Evolutionary conservation across 2,888 invertebrate species (phyloP).

Genomic region (Callyntrura guangdongensis): DNA sequence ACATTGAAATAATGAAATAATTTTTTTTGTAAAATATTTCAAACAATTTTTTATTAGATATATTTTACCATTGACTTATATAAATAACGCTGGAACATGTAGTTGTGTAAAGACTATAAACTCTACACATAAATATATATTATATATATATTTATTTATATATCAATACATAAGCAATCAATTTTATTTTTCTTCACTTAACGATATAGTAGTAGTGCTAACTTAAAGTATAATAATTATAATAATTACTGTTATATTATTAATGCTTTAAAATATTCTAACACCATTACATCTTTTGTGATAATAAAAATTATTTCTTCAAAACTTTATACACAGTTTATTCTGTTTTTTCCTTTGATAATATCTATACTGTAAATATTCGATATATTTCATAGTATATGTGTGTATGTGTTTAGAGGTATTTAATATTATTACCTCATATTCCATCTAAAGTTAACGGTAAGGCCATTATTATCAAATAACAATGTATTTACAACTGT

Average conservation of each 20-base stretch:
- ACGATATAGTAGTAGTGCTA: constrained; percentile 63
- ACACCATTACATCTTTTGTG: constrained; percentile 62
- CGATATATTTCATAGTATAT: not conserved
- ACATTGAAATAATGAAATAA: too few relatives aligned
- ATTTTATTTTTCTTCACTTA: constrained; percentile 64
- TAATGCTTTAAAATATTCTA: constrained; percentile 46
- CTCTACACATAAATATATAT: constrained; percentile 68
- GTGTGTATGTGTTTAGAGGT: constrained; percentile 2
- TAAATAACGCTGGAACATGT: constrained; percentile 78
- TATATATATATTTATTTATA: constrained; percentile 41
- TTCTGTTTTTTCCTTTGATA: not conserved
- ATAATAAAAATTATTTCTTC: constrained; percentile 75
- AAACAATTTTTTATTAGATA: constrained; percentile 77
- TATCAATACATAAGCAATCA: constrained; percentile 77
- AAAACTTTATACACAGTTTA: constrained; percentile 21
- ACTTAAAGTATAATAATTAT: not conserved
- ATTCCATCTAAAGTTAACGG: constrained; percentile 69
- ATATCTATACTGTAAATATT: constrained; percentile 40
- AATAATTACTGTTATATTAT: constrained; percentile 8
- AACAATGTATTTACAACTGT: constrained; percentile 69
- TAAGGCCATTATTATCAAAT: constrained; percentile 74
- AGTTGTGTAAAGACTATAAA: constrained; percentile 74
- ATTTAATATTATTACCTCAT: constrained; percentile 56
- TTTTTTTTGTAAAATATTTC: constrained; percentile 75
- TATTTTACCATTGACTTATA: constrained; percentile 74